phyloP scores from a whole-genome alignment of 2,113 vertebrate genomes.

The Campylomormyrus tamandua region DNA sequence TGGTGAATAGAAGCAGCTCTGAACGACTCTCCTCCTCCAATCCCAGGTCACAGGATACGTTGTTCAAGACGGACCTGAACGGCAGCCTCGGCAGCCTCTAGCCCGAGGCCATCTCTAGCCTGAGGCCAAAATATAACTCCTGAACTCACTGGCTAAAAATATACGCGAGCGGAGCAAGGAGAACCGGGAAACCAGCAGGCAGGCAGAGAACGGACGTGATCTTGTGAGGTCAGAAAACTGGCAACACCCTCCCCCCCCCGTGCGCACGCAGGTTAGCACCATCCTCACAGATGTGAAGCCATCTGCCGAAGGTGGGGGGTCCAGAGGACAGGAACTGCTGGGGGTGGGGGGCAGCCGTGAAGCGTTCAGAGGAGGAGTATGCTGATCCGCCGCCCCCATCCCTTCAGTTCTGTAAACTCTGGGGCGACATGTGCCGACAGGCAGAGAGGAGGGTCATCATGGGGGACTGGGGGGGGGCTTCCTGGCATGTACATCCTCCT shows the following conservation, averaged over 20 bases:
- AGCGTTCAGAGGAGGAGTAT: neutral
- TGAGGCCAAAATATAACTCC: conserved; percentile 24
- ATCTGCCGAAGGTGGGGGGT: neutral
- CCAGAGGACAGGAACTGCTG: neutral
- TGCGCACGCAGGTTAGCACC: neutral
- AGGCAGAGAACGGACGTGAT: conserved; percentile 2
- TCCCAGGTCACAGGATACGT: conserved; percentile 26
- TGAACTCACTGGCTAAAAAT: conserved; percentile 24
- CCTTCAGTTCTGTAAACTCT: neutral
- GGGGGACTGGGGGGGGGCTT: neutral
- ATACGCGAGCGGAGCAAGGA: neutral
- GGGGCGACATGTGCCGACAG: neutral
- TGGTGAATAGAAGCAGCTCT: neutral
- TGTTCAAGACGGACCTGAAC: conserved; percentile 31
- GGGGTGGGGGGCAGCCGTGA: neutral
- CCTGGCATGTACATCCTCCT: neutral
- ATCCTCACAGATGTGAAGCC: neutral
- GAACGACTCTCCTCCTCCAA: conserved; percentile 26
- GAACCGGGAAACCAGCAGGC: conserved; percentile 1
- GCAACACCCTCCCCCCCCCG: neutral
- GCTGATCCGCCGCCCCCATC: neutral
- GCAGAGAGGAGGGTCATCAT: neutral
- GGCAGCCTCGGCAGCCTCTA: conserved; percentile 25
- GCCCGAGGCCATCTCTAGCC: conserved; percentile 26
- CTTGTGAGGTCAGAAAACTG: conserved; percentile 1